Percentiles rank a stretch among this genome's conserved stretches.
These are phyloP conservation scores for Cichladusa arquata DNA, from an alignment of 2,113 vertebrate species.

Conservation along the genomic window DNA sequence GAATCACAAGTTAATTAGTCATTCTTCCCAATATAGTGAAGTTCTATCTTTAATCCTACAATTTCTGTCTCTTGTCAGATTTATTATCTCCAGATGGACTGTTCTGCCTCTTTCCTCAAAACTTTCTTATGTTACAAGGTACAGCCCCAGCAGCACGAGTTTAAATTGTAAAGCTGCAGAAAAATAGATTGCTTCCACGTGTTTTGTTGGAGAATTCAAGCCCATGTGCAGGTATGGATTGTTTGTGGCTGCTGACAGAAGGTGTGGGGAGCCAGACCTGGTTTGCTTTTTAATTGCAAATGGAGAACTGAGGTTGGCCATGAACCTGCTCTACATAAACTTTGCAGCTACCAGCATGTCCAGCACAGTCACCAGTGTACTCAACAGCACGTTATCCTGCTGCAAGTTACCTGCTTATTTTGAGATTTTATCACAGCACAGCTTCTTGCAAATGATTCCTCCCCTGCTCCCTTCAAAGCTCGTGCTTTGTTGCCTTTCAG, in stretches of 20 bases:
- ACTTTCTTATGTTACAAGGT: background rate
- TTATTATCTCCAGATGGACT: background rate
- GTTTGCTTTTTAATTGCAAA: background rate
- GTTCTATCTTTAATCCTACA: constrained; percentile 21
- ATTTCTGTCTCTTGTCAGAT: constrained; percentile 1
- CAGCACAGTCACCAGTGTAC: background rate
- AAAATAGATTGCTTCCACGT: background rate
- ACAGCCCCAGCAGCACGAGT: background rate
- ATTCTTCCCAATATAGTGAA: constrained; percentile 34
- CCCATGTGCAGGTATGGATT: background rate
- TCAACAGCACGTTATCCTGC: background rate
- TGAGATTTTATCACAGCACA: background rate
- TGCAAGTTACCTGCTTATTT: background rate
- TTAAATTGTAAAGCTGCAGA: background rate
- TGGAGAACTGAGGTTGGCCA: background rate
- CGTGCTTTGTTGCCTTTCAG: background rate
- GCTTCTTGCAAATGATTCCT: background rate
- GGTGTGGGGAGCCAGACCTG: background rate
- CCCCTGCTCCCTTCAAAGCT: background rate
- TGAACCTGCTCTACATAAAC: background rate
- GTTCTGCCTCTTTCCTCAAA: background rate
- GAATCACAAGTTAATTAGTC: constrained; percentile 44
- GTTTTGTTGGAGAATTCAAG: background rate
- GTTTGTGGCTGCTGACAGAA: background rate
- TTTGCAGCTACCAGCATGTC: background rate